phyloP scores from a whole-genome alignment of 2,888 invertebrate species.

The Acleris sparsana region DNA sequence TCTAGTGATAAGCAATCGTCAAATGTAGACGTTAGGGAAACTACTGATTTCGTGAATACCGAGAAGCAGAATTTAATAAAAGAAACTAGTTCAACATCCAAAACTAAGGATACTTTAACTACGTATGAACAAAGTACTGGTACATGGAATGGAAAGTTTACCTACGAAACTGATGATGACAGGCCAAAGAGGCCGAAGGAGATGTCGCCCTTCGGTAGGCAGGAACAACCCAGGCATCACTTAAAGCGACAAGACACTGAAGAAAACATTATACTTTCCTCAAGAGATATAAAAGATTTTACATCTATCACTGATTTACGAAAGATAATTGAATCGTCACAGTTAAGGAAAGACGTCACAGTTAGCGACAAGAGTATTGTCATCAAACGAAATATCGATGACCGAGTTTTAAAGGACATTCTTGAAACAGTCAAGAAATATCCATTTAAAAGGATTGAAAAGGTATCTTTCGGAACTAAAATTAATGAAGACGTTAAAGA shows the following conservation, averaged over 20 bases:
- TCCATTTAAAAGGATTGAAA: slow-evolving; percentile 78
- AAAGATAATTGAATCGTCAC: slow-evolving; percentile 75
- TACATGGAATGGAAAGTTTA: slow-evolving; percentile 84
- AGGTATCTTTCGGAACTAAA: slow-evolving; percentile 81
- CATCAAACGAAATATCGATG: slow-evolving; percentile 76
- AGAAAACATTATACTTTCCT: slow-evolving; percentile 77
- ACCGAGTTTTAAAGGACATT: slow-evolving; percentile 74
- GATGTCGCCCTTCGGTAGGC: slow-evolving; percentile 72
- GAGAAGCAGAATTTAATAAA: slow-evolving; percentile 77
- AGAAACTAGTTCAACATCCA: slow-evolving; percentile 64
- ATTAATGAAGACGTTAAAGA: slow-evolving; percentile 85
- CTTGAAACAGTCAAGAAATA: slow-evolving; percentile 79
- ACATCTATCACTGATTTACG: slow-evolving; percentile 77
- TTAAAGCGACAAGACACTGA: slow-evolving; percentile 76
- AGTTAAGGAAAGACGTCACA: slow-evolving; percentile 71
- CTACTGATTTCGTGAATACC: slow-evolving; percentile 68
- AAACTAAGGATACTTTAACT: slow-evolving; percentile 73
- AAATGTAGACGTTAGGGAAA: slow-evolving; percentile 57
- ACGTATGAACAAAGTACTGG: slow-evolving; percentile 77
- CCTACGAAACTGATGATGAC: slow-evolving; percentile 76
- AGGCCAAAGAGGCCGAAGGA: slow-evolving; percentile 71
- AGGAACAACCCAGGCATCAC: slow-evolving; percentile 72
- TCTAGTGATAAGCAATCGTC: slow-evolving; percentile 57
- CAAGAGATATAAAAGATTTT: slow-evolving; percentile 77
- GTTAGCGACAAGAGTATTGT: slow-evolving; percentile 78